Evolutionary conservation across 2,888 invertebrate genomes (phyloP), one percentile per base, ranked within the genome.

Genomic region (Trichogramma dendrolimi): DNA sequence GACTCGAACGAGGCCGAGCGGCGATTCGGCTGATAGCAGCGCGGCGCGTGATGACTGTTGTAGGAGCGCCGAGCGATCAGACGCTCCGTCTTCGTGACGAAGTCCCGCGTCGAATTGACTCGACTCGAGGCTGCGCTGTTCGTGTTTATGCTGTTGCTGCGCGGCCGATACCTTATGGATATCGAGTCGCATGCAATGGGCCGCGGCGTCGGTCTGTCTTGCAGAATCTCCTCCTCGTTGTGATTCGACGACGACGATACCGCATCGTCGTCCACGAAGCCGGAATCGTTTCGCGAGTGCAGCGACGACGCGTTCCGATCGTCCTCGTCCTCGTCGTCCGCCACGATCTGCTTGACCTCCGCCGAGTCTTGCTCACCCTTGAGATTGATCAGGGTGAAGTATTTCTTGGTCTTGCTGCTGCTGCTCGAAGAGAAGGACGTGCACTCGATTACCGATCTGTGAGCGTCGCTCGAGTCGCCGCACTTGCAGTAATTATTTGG

Each of bases 1-100:
- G 63, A 67, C 56, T 74, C 72, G 64, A 74, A 75, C 39, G 73
- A 75, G n/a, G 72, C 70, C 4, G 74, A 73, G 14, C 71, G 60
- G 5, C 65, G 66, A 41, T 61, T 67, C 10, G 66, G 56, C 5
- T 73, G 27, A 27, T 27, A 60, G 58, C 40, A 56, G 61, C 51
- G 49, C 55, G 55, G 58, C 53, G 54, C 51, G 38, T 60, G 64
- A 27, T 27, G 27, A 11, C 63, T 67, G 52, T 60, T 65, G 47
- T 62, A 62, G 6, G 67, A 67, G 6, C 71, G 65, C 39, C 69
- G 67, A 0, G 70, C 70, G 58, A 71, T 66, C 67, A 70, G 51
- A 6, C 70, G 70, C 51, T 71, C 72, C 46, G 72, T 72, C 60
- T 70, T 72, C 6, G 69, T 69, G 27, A 61, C 49, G 41, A 69